A percentile compares a stretch with the other conserved stretches of the same genome.
Evolutionary conservation across 2,888 invertebrate genomes (phyloP).

Genomic region (Pollenia angustigena): DNA sequence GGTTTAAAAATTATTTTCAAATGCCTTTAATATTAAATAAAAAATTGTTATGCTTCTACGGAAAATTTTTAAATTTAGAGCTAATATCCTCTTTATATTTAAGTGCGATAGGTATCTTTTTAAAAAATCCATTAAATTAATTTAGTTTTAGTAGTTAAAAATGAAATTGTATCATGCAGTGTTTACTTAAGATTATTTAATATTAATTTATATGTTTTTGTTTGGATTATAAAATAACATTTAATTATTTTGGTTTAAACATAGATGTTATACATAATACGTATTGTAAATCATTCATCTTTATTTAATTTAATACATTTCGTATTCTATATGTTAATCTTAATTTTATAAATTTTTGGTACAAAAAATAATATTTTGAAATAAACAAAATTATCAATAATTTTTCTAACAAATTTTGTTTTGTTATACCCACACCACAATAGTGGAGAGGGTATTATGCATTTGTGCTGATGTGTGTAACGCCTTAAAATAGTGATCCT

Average conservation of each 20-base stretch:
- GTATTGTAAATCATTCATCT: conserved; percentile 61
- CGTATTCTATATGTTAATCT: conserved; percentile 55
- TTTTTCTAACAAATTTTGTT: conserved; percentile 68
- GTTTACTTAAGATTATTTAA: conserved; percentile 68
- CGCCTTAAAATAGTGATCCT: no score
- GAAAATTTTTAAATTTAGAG: no score
- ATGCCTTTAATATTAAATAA: no score
- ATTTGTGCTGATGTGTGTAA: no score
- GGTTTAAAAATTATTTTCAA: no score
- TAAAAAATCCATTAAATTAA: background rate
- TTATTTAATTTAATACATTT: conserved; percentile 51
- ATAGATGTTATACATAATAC: conserved; percentile 14
- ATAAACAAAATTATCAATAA: conserved; percentile 77
- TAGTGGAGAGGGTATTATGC: no score
- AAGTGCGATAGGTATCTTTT: background rate
- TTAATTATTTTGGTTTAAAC: conserved; percentile 36
- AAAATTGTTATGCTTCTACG: no score
- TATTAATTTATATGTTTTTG: conserved; percentile 36
- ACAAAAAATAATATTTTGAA: conserved; percentile 77
- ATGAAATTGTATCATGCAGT: conserved; percentile 29
- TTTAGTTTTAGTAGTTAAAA: conserved; percentile 8
- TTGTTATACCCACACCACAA: background rate
- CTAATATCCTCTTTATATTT: no score
- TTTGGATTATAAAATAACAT: conserved; percentile 43
- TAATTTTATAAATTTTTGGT: conserved; percentile 70